Percentiles rank a stretch among this genome's conserved stretches.
These are phyloP conservation scores for Sprattus sprattus DNA, from an alignment of 2,113 vertebrate species.

Conservation along the genomic window DNA sequence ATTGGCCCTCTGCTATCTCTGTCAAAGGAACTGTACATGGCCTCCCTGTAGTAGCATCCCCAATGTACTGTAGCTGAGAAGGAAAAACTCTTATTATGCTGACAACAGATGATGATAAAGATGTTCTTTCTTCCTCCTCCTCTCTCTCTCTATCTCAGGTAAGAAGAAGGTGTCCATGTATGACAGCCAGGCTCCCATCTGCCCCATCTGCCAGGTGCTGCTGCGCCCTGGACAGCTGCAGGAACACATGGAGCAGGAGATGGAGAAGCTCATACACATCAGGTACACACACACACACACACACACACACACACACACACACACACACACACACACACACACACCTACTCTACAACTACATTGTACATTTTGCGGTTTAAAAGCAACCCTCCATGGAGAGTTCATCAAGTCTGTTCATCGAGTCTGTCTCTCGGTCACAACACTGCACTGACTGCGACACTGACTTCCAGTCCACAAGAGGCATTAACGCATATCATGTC, in stretches of 20 bases:
- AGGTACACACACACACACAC: conserved; percentile 75
- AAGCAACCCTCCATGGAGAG: too few species aligned
- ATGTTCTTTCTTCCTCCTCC: conserved; percentile 43
- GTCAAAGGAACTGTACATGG: neutral
- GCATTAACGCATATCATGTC: too few species aligned
- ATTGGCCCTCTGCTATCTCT: neutral
- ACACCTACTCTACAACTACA: conserved; percentile 4
- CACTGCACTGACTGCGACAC: neutral
- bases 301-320: neutral
- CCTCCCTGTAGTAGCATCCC: neutral
- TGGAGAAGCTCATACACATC: conserved; percentile 88
- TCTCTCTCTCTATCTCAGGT: conserved; percentile 71
- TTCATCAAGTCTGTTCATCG: neutral
- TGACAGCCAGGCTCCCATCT: conserved; percentile 96
- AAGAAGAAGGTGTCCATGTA: conserved; percentile 95
- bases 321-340: conserved; percentile 16
- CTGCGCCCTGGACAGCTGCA: conserved; percentile 93
- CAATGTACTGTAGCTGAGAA: neutral
- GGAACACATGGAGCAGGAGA: conserved; percentile 98
- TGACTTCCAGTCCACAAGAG: too few species aligned
- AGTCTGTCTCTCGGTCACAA: neutral
- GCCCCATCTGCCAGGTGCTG: conserved; percentile 96
- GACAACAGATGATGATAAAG: neutral
- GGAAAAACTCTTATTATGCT: neutral
- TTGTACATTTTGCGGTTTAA: too few species aligned